phyloP scores from a whole-genome alignment of 2,797 vertebrate species.

The Sphaeramia orbicularis region DNA sequence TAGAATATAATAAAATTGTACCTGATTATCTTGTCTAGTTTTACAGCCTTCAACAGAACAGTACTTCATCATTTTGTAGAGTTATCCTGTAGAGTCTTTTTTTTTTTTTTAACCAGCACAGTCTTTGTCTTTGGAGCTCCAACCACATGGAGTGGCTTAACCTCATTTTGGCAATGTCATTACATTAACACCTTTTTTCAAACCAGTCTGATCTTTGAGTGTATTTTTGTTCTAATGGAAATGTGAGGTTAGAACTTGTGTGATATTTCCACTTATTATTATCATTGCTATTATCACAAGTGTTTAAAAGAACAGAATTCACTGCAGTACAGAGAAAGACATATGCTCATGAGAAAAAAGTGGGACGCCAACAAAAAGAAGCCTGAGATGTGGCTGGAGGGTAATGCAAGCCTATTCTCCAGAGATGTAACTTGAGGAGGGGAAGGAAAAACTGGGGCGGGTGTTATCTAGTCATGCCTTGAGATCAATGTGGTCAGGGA shows the following conservation, averaged over 20 bases:
- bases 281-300: conserved; percentile 13
- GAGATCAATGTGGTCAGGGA: conserved; percentile 79
- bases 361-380: conserved; percentile 59
- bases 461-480: conserved; percentile 74
- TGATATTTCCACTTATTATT: conserved; percentile 16
- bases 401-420: conserved; percentile 59
- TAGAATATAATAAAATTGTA: background rate
- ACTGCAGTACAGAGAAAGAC: conserved; percentile 29
- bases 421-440: conserved; percentile 62
- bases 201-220: conserved; percentile 1
- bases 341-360: conserved; percentile 59
- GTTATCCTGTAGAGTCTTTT: background rate
- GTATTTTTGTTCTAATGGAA: conserved; percentile 6
- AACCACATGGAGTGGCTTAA: background rate
- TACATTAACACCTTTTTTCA: background rate
- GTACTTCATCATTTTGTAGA: too few relatives aligned
- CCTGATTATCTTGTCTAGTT: conserved; percentile 1
- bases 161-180: background rate
- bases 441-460: conserved; percentile 63
- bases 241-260: conserved; percentile 5
- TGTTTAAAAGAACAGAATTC: conserved; percentile 14
- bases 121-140: background rate
- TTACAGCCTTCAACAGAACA: too few relatives aligned
- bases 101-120: conserved; percentile 2
- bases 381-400: conserved; percentile 63